Evolutionary conservation across 2,888 invertebrate genomes (phyloP).

Genomic region (Stomorhina lunata): DNA sequence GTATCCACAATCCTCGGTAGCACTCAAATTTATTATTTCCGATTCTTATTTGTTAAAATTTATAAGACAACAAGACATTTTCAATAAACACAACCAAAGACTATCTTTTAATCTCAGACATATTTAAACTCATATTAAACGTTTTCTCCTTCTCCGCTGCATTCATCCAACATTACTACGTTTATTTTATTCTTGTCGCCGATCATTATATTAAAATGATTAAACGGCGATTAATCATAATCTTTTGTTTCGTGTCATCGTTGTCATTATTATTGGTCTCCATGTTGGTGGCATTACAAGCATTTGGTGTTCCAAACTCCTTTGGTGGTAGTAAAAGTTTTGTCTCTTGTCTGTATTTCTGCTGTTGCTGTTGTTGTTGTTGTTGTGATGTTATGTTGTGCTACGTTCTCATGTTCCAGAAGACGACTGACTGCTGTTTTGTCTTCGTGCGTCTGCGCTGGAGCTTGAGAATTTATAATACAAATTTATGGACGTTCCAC

Average conservation of each 20-base stretch:
- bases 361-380: slow-evolving; percentile 8
- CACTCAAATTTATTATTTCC: slow-evolving; percentile 68
- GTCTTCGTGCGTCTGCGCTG: slow-evolving; percentile 19
- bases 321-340: slow-evolving; percentile 54
- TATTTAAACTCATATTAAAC: neutral
- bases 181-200: slow-evolving; percentile 56
- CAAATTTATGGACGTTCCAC: slow-evolving; percentile 74
- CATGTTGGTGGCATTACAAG: slow-evolving; percentile 64
- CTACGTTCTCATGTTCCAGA: slow-evolving; percentile 45
- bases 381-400: slow-evolving; percentile 30
- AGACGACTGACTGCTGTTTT: slow-evolving; percentile 22
- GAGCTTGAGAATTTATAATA: slow-evolving; percentile 47
- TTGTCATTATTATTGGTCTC: slow-evolving; percentile 65
- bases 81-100: slow-evolving; percentile 69
- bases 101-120: neutral
- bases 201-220: slow-evolving; percentile 74
- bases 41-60: slow-evolving; percentile 71
- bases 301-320: slow-evolving; percentile 47
- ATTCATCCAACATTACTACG: neutral
- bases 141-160: neutral
- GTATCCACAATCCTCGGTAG: slow-evolving; percentile 56
- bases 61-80: slow-evolving; percentile 42
- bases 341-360: neutral
- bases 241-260: slow-evolving; percentile 68
- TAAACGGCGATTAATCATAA: slow-evolving; percentile 79